Conservation (phyloP, 2,113 vertebrate genomes). For the Aspiorhynchus laticeps region DNA sequence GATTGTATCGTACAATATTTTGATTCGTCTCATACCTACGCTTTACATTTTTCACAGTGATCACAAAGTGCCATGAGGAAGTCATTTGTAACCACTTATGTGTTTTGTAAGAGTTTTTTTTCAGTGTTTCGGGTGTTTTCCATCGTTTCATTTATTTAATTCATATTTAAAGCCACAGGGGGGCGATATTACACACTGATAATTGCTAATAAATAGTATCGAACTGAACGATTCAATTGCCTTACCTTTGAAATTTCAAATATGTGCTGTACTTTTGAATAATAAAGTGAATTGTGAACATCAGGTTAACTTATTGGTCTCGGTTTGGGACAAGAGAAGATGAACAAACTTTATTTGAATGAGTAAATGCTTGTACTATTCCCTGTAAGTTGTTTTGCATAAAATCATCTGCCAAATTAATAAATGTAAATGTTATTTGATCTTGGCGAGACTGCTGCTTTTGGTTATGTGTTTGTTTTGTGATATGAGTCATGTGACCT, state of each 20-base stretch:
- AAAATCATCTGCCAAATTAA: not conserved
- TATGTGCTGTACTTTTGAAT: not conserved
- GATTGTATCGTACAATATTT: slow-evolving; percentile 4
- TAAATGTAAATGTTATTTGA: slow-evolving; percentile 22
- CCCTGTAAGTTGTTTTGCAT: slow-evolving; percentile 11
- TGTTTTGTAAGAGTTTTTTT: slow-evolving; percentile 76
- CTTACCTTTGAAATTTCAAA: not conserved
- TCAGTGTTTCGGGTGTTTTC: slow-evolving; percentile 48
- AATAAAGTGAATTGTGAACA: not conserved
- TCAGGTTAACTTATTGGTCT: not conserved
- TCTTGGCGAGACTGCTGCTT: not conserved
- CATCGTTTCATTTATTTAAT: not conserved
- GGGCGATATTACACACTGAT: slow-evolving; percentile 3
- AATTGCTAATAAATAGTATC: not conserved
- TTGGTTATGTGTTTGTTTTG: not conserved
- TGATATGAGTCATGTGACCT: not conserved
- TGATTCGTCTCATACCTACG: slow-evolving; percentile 26
- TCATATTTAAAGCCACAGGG: slow-evolving; percentile 22
- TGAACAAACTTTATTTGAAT: not conserved
- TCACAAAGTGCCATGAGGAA: slow-evolving; percentile 76
- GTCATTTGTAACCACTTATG: slow-evolving; percentile 70
- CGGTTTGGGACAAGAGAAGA: not conserved
- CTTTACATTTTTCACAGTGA: slow-evolving; percentile 63
- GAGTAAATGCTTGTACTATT: not conserved
- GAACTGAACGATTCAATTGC: slow-evolving; percentile 6